These are phyloP conservation scores for Ostrea edulis DNA, from an alignment of 1,140 invertebrate genomes.

Conservation along the genomic window DNA sequence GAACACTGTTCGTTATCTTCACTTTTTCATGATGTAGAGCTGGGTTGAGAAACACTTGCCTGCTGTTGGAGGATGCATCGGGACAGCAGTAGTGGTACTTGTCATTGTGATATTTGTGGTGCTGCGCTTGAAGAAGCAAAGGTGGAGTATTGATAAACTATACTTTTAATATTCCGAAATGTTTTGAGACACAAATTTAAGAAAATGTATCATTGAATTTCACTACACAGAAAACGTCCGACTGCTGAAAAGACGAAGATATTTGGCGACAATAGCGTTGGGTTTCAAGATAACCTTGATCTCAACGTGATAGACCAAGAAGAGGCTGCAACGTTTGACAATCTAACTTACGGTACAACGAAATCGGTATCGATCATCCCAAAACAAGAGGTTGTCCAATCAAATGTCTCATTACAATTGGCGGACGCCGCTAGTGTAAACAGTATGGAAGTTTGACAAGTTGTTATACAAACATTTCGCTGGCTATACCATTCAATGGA, in stretches of 20 bases:
- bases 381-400: background rate
- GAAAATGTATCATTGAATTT: background rate
- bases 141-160: background rate
- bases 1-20: no score
- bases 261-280: background rate
- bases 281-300: background rate
- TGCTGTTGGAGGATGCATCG: background rate
- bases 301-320: slow-evolving; percentile 8
- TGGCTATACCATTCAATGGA: no score
- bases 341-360: background rate
- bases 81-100: background rate
- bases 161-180: background rate
- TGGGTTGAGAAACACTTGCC: background rate
- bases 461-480: no score
- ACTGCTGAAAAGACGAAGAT: background rate
- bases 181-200: background rate
- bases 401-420: background rate
- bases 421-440: background rate
- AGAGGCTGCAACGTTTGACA: background rate
- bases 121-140: background rate
- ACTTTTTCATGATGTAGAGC: background rate
- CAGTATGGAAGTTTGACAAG: background rate
- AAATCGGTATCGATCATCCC: background rate
- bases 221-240: background rate
- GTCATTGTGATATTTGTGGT: background rate